Conservation (phyloP, 2,888 invertebrate species). For the Fragum whitleyi region DNA sequence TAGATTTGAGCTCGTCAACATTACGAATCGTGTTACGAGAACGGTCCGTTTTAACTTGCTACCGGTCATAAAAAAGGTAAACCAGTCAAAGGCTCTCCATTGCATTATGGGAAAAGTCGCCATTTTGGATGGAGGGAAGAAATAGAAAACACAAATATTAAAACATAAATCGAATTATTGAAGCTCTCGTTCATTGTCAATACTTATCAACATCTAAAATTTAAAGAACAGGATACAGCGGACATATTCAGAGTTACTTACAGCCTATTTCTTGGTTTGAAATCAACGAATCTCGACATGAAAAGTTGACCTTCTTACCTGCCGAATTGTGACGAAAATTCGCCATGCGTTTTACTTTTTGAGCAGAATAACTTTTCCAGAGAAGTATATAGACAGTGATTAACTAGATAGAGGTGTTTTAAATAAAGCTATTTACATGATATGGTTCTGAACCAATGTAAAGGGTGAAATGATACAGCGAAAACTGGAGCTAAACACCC, state of each 20-base stretch:
- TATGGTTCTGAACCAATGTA: background rate
- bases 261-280: background rate
- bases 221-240: background rate
- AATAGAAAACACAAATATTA: conserved; percentile 43
- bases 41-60: too few species aligned
- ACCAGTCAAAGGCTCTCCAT: conserved; percentile 18
- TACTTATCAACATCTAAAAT: background rate
- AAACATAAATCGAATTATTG: conserved; percentile 11
- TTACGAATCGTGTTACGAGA: too few species aligned
- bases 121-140: conserved; percentile 68
- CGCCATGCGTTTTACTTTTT: conserved; percentile 19
- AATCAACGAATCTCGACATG: background rate
- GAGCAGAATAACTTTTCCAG: background rate
- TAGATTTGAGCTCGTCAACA: too few species aligned
- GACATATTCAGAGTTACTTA: background rate
- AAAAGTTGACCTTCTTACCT: conserved; percentile 60
- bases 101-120: conserved; percentile 60
- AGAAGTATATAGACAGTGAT: background rate
- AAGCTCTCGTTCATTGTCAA: conserved; percentile 3
- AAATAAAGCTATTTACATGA: background rate
- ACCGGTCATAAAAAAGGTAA: background rate
- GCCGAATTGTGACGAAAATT: conserved; percentile 35
- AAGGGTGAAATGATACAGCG: background rate
- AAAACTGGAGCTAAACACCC: background rate
- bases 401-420: background rate